Evolutionary conservation across 92 coral and sea anemone species (phyloP).

Genomic region (Ricordea florida): DNA sequence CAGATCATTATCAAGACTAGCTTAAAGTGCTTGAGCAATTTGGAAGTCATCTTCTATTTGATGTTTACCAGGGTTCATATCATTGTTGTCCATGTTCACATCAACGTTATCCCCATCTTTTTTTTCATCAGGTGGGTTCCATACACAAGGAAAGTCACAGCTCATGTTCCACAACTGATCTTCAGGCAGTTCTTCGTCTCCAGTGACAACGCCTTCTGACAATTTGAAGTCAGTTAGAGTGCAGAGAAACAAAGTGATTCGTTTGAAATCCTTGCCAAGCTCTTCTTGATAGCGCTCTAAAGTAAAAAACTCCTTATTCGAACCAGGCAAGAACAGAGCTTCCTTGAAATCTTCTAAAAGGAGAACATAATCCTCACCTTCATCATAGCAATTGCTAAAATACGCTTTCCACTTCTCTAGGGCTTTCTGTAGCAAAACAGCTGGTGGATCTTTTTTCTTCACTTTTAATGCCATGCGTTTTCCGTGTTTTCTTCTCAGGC

Average conservation of each 20-base stretch:
- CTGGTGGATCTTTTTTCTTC: constrained; percentile 23
- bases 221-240: constrained; percentile 6
- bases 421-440: constrained; percentile 26
- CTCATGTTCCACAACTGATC: neutral
- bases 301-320: constrained; percentile 17
- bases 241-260: constrained; percentile 31
- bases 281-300: constrained; percentile 15
- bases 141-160: neutral
- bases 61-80: neutral
- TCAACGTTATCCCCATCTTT: neutral
- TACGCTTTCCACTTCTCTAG: constrained; percentile 39
- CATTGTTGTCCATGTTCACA: neutral
- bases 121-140: neutral
- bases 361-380: constrained; percentile 12
- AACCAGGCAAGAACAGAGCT: constrained; percentile 14
- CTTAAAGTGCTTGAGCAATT: neutral
- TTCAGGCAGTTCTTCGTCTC: neutral
- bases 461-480: constrained; percentile 54
- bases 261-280: constrained; percentile 36
- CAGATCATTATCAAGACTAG: neutral
- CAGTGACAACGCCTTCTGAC: neutral
- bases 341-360: constrained; percentile 17
- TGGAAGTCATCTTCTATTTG: neutral
- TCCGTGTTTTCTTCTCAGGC: constrained; percentile 39
- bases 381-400: constrained; percentile 7